phyloP scores from a whole-genome alignment of 2,113 vertebrate species.

The Onychorhynchus coronatus region DNA sequence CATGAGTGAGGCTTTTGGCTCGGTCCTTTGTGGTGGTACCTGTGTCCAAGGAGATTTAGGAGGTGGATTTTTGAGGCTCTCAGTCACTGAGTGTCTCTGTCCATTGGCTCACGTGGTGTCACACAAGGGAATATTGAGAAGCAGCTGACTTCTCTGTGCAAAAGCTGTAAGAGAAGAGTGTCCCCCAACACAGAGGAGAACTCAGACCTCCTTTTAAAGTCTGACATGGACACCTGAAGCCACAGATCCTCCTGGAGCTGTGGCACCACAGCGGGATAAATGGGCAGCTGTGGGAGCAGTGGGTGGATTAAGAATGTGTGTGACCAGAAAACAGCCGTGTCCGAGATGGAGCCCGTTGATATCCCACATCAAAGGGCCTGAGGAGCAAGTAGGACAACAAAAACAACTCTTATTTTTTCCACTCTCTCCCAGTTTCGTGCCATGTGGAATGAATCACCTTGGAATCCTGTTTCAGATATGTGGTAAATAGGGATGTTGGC shows the following conservation, averaged over 20 bases:
- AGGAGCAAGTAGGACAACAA: background rate
- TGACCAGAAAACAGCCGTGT: background rate
- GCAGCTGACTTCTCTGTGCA: background rate
- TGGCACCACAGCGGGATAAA: background rate
- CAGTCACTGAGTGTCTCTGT: background rate
- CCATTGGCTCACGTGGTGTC: background rate
- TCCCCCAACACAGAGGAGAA: background rate
- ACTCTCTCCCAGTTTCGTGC: background rate
- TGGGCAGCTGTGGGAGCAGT: background rate
- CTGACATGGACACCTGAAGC: background rate
- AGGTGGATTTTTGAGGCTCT: background rate
- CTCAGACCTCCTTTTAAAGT: background rate
- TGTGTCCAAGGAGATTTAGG: background rate
- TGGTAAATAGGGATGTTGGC: background rate
- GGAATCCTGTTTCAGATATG: background rate
- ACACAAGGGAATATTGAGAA: background rate
- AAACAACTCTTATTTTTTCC: background rate
- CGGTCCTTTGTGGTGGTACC: background rate
- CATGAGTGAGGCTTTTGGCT: background rate
- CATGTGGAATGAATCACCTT: background rate
- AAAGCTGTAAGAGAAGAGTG: background rate
- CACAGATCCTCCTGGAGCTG: background rate
- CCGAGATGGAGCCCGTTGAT: background rate
- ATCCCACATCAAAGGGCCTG: background rate
- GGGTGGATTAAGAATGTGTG: background rate